Conservation (phyloP, 2,113 vertebrate species). For the Conger conger region DNA sequence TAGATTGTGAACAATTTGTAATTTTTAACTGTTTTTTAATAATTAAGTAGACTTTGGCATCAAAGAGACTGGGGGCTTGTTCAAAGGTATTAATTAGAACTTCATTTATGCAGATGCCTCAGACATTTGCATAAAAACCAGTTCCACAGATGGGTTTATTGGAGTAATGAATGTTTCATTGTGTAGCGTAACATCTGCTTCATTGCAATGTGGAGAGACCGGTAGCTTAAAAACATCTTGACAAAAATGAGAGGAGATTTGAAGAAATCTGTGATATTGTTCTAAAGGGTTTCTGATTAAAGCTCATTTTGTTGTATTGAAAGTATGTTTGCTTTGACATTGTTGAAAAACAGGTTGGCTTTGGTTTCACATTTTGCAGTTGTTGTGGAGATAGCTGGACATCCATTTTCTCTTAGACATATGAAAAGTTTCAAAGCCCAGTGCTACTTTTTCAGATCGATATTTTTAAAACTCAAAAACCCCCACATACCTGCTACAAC, state of each 20-base stretch:
- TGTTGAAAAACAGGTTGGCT: neutral
- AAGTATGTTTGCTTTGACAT: neutral
- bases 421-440: neutral
- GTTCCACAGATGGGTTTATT: conserved; percentile 80
- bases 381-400: neutral
- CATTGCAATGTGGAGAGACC: conserved; percentile 70
- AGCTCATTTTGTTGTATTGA: neutral
- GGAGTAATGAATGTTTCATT: conserved; percentile 74
- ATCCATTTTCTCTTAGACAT: neutral
- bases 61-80: conserved; percentile 69
- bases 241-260: conserved; percentile 48
- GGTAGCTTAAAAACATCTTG: conserved; percentile 51
- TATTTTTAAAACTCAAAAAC: neutral
- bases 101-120: conserved; percentile 79
- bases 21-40: conserved; percentile 64
- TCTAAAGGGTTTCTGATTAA: neutral
- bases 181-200: conserved; percentile 78
- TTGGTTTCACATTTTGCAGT: neutral
- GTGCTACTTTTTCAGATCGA: neutral
- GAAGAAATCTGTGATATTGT: conserved; percentile 27
- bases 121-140: conserved; percentile 77
- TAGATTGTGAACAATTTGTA: conserved; percentile 51
- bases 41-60: conserved; percentile 68
- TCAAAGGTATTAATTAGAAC: conserved; percentile 77
- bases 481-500: neutral